phyloP scores from a whole-genome alignment of 1,140 invertebrate genomes.

The Ceratina australensis region DNA sequence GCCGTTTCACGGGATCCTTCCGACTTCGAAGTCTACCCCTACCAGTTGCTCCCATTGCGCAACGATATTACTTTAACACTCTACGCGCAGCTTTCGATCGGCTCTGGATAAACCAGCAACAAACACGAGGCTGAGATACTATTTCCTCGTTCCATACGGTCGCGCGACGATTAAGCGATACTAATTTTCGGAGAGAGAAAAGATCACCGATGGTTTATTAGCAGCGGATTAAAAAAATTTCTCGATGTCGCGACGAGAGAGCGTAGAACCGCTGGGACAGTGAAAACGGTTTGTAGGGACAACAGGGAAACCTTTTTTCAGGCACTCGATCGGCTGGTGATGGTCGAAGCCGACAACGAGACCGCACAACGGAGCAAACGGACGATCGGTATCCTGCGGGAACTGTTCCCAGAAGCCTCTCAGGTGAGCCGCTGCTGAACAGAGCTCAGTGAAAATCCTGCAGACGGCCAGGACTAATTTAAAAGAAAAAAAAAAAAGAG shows the following conservation, averaged over 20 bases:
- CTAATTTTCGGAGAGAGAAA: not conserved
- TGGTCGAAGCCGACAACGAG: slow-evolving; percentile 78
- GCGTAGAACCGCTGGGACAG: not conserved
- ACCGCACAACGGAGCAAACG: slow-evolving; percentile 85
- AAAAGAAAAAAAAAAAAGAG: not conserved
- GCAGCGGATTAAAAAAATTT: too few species aligned
- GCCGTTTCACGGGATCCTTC: not conserved
- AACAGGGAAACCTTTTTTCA: slow-evolving; percentile 65
- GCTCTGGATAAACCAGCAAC: not conserved
- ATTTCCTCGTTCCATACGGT: slow-evolving; percentile 29
- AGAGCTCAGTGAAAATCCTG: slow-evolving; percentile 49
- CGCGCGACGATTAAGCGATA: not conserved
- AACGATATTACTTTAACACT: slow-evolving; percentile 43
- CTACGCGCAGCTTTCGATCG: not conserved
- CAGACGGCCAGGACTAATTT: slow-evolving; percentile 51
- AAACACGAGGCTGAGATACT: not conserved
- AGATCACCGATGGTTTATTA: too few species aligned
- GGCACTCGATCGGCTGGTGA: slow-evolving; percentile 81
- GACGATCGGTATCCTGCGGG: slow-evolving; percentile 86
- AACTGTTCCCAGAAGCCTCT: slow-evolving; percentile 86
- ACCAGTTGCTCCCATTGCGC: slow-evolving; percentile 17
- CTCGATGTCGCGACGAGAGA: not conserved
- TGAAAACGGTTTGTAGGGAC: slow-evolving; percentile 32
- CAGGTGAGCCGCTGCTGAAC: slow-evolving; percentile 81
- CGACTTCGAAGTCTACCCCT: slow-evolving; percentile 13